phyloP scores from a whole-genome alignment of 2,888 invertebrate genomes.

The Hydraecia micacea region DNA sequence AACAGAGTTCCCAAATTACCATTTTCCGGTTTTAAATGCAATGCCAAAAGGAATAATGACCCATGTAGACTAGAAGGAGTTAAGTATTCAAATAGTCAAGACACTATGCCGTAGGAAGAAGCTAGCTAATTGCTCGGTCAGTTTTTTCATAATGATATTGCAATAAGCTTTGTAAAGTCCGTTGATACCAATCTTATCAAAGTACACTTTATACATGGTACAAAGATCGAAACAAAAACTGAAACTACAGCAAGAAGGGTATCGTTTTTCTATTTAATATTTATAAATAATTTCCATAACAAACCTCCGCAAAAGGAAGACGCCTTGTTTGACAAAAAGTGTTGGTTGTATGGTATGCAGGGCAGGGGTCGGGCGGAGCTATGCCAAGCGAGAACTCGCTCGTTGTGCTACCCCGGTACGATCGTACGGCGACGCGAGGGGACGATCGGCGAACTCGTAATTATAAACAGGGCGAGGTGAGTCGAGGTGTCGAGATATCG shows the following conservation, averaged over 20 bases:
- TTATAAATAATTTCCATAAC: slow-evolving; percentile 48
- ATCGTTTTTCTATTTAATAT: slow-evolving; percentile 44
- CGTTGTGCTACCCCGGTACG: slow-evolving; percentile 52
- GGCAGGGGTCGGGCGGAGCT: slow-evolving; percentile 32
- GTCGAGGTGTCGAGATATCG: slow-evolving; percentile 83
- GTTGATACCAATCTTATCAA: slow-evolving; percentile 23
- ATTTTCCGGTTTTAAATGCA: neutral
- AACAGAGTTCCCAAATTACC: neutral
- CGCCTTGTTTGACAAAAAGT: slow-evolving; percentile 53
- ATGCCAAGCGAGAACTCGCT: slow-evolving; percentile 47
- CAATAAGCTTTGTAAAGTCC: neutral
- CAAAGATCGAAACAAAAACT: slow-evolving; percentile 30
- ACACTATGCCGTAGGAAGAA: neutral
- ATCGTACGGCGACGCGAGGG: slow-evolving; percentile 59
- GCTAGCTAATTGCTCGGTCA: slow-evolving; percentile 15
- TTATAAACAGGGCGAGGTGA: slow-evolving; percentile 80
- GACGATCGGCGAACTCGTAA: slow-evolving; percentile 75
- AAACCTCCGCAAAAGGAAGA: slow-evolving; percentile 48
- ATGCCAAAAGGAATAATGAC: neutral
- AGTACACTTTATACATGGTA: neutral
- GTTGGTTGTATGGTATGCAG: slow-evolving; percentile 40
- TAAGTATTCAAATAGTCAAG: slow-evolving; percentile 6
- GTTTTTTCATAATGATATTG: slow-evolving; percentile 29
- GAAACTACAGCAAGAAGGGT: slow-evolving; percentile 1
- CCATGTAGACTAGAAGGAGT: neutral